phyloP scores from a whole-genome alignment of 2,797 vertebrate genomes.

The Eurystomus glaucurus region DNA sequence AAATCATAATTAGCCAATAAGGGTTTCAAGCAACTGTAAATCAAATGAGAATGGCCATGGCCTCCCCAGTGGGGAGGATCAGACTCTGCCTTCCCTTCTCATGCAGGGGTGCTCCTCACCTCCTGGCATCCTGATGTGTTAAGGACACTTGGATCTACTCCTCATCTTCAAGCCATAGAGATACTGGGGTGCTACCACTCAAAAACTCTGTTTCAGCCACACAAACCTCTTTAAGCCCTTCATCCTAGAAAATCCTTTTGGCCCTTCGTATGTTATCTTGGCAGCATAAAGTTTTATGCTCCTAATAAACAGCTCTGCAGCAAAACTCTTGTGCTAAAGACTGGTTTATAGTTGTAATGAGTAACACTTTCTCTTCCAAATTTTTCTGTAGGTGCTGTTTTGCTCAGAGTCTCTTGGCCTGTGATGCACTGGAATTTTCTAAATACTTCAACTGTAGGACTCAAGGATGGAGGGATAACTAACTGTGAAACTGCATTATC shows the following conservation, averaged over 20 bases:
- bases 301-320: neutral
- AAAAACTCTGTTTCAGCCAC: neutral
- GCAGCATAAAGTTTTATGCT: neutral
- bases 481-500: neutral
- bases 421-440: neutral
- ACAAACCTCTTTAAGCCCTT: neutral
- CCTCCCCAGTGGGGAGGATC: neutral
- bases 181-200: too few relatives aligned
- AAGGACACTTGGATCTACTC: neutral
- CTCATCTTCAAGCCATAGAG: neutral
- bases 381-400: neutral
- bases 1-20: neutral
- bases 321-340: neutral
- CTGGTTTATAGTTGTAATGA: neutral
- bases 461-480: neutral
- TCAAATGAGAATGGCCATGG: neutral
- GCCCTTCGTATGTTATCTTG: neutral
- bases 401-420: neutral
- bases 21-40: neutral
- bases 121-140: rapidly evolving
- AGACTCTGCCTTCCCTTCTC: neutral
- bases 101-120: rapidly evolving
- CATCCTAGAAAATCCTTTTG: neutral
- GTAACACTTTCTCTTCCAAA: neutral
- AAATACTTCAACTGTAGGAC: neutral